Evolutionary conservation across 1,140 invertebrate genomes (phyloP).

Genomic region (Lysiphlebus fabarum): DNA sequence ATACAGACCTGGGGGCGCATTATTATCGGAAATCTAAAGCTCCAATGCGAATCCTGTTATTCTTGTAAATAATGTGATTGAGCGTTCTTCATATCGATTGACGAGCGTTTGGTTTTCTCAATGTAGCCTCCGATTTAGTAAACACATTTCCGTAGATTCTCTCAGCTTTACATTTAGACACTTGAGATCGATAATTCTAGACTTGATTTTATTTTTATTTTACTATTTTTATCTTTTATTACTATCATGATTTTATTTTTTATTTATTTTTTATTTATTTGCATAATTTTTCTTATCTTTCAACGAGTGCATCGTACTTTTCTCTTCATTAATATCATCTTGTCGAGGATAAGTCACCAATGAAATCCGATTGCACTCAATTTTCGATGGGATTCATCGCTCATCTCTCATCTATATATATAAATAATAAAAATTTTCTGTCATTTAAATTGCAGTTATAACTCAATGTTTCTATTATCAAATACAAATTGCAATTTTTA

Average conservation of each 20-base stretch:
- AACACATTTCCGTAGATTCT: conserved; percentile 26
- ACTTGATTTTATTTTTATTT: conserved; percentile 7
- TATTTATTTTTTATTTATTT: conserved; percentile 15
- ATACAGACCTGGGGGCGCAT: conserved; percentile 6
- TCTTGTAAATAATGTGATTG: conserved; percentile 27
- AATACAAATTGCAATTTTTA: too few relatives aligned
- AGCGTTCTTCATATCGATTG: conserved; percentile 24
- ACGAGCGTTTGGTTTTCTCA: conserved; percentile 18
- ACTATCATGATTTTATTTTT: not conserved
- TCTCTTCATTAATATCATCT: conserved; percentile 26
- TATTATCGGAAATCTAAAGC: conserved; percentile 26
- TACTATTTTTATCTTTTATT: conserved; percentile 7
- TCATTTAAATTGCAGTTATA: not conserved
- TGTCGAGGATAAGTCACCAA: conserved; percentile 18
- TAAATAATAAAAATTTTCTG: conserved; percentile 5
- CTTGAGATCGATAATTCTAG: conserved; percentile 14
- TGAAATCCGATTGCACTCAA: conserved; percentile 19
- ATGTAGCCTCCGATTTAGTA: conserved; percentile 20
- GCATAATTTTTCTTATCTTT: not conserved
- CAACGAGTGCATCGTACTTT: conserved; percentile 14
- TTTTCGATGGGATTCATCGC: conserved; percentile 20
- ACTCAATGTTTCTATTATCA: too few relatives aligned
- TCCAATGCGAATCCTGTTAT: conserved; percentile 25
- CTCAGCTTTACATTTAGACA: conserved; percentile 15
- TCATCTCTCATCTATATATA: conserved; percentile 14